phyloP scores from a whole-genome alignment of 2,797 vertebrate genomes.

The Poeciliopsis infans region DNA sequence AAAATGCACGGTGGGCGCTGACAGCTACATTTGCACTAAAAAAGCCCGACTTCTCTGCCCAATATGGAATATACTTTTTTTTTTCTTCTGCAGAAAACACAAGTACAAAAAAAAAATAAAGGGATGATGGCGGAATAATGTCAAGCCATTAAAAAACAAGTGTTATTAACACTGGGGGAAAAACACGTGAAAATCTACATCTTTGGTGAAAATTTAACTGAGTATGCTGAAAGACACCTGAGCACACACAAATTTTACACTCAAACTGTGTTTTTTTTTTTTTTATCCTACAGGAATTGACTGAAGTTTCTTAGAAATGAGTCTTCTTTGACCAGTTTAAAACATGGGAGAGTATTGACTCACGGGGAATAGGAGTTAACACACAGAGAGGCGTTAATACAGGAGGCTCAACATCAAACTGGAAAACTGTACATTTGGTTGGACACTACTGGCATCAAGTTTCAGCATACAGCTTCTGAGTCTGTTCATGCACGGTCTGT shows the following conservation, averaged over 20 bases:
- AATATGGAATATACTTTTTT: slow-evolving; percentile 31
- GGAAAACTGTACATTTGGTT: slow-evolving; percentile 43
- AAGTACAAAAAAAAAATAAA: slow-evolving; percentile 65
- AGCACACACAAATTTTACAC: slow-evolving; percentile 39
- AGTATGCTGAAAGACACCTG: slow-evolving; percentile 59
- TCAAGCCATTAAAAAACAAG: slow-evolving; percentile 29
- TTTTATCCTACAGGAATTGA: slow-evolving; percentile 36
- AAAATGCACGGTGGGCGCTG: slow-evolving; percentile 72
- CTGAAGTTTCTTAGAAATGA: slow-evolving; percentile 32
- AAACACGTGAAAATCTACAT: slow-evolving; percentile 78
- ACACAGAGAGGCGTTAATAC: slow-evolving; percentile 29
- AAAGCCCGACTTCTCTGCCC: slow-evolving; percentile 54
- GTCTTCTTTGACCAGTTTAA: slow-evolving; percentile 28
- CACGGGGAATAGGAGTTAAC: slow-evolving; percentile 26
- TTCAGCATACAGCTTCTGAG: slow-evolving; percentile 22
- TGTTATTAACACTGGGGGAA: slow-evolving; percentile 25
- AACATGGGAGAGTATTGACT: slow-evolving; percentile 28
- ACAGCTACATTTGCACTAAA: slow-evolving; percentile 72
- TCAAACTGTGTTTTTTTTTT: neutral
- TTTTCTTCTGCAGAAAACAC: slow-evolving; percentile 60
- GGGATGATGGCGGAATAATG: slow-evolving; percentile 48
- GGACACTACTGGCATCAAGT: slow-evolving; percentile 35
- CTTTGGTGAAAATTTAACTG: slow-evolving; percentile 84
- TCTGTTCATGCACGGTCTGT: slow-evolving; percentile 31
- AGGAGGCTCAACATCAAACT: slow-evolving; percentile 40